Base-by-base conservation (phyloP, 2,113 vertebrate species). In the Hydropotes inermis region DNA sequence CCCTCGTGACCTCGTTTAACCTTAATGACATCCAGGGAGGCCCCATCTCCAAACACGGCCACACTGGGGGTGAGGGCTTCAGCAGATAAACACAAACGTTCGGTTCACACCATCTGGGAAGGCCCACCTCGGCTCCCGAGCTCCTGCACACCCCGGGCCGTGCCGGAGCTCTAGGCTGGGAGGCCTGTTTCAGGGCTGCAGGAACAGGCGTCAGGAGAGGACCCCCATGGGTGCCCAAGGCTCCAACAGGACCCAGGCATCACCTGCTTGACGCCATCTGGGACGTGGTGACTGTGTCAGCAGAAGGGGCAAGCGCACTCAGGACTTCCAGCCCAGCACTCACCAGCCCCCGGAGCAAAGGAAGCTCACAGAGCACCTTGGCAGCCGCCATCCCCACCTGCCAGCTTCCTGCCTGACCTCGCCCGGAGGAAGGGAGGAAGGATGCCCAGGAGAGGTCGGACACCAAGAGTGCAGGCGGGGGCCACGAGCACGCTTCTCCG, bases 401-500 rank as follows among this genome's bases (percentile, higher is more conserved):
- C 43, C 81, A 52, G 30, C 54, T 27, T 14, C 7, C 64, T 70
- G 25, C 52, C 60, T 17, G n/a, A 54, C 60, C 76, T 60, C n/a
- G 6, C 36, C 0, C 28, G 3, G 8, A 87, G 67, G 45, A 70
- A 9, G 1, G 55, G 50, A 9, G 1, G 17, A 9, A n/a, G 43
- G 17, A 30, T 0, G 0, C 13, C 78, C 43, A 8, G 10, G 64
- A 30, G 28, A 39, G 67, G 43, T 19, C 50, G 6, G 0, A 25
- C 30, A 21, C 36, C 54, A 6, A 21, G n/a, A 4, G 23, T 1
- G 4, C 30, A 0, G 78, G 21, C 10, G 3, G 23, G n/a, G 21
- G 6, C 25, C 45, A 9, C 0, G 1, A 2, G 4, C 3, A 6
- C 2, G 17, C 25, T 47, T 14, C 87, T 54, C 27, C 1, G 0